Conservation (phyloP, 1,140 invertebrate species). For the Tetramorium simillimum region DNA sequence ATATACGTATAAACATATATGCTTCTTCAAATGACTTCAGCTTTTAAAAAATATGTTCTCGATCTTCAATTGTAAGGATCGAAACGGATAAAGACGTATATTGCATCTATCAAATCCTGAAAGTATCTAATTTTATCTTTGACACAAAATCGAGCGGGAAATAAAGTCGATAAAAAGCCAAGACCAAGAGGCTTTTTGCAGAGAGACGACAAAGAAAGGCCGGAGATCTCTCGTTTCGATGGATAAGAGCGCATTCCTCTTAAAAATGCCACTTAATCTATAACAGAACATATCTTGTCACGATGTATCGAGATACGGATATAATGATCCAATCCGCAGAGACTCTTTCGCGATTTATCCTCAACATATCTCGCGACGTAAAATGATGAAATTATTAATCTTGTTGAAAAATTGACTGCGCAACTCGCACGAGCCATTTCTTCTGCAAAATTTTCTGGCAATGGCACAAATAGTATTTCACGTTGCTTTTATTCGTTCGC, state of each 20-base stretch:
- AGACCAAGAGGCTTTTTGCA: neutral
- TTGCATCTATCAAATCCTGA: neutral
- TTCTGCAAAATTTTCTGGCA: neutral
- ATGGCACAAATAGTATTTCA: neutral
- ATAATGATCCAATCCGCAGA: neutral
- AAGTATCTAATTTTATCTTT: neutral
- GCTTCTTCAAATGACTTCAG: neutral
- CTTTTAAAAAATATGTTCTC: neutral
- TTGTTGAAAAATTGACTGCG: constrained; percentile 7
- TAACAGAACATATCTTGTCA: neutral
- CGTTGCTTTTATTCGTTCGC: constrained; percentile 25
- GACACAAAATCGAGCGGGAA: neutral
- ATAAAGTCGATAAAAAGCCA: neutral
- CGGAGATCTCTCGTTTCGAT: neutral
- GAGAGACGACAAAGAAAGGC: neutral
- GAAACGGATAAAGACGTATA: neutral
- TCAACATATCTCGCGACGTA: neutral
- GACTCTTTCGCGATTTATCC: neutral
- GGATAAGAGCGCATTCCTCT: neutral
- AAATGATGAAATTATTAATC: neutral
- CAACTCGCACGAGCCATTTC: neutral
- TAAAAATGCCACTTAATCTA: constrained; percentile 17
- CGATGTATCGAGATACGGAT: neutral
- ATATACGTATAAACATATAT: too few relatives aligned
- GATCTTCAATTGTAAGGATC: neutral